Base-by-base conservation (phyloP, 2,797 vertebrate genomes). In the Diceros bicornis region DNA sequence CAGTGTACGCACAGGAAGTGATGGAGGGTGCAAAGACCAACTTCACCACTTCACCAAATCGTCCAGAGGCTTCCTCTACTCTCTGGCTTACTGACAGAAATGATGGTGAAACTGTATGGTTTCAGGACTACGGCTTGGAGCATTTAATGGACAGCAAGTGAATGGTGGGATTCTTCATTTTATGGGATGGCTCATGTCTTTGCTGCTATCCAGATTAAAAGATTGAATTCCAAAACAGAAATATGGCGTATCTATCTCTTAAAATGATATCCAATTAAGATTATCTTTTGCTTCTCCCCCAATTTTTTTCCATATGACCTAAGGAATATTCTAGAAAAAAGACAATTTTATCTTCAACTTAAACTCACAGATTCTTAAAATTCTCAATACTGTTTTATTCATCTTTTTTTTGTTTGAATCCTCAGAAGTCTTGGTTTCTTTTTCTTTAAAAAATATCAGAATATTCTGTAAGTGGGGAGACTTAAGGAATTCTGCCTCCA, bases 391-490 rank as follows among this genome's bases (percentile, higher is more conserved):
- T 47, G 7, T 34, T 74, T 62, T 79, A 52, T 59, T 74, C 66
- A 32, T 92, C 29, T 79, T 79, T 64, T 72, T 52, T 52, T 52
- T 47, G 7, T 69, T 34, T 88, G 21, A 74, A 27, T 66, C 77
- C 50, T 74, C 34, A 85, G 34, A 83, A 44, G 34, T 81, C 47
- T 85, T 96, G 27, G 6, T 92, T 96, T 62, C 8, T 50, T 95
- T 77, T 92, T 85, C 62, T 37, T 50, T 52, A n/a, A 77, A 79
- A 71, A 89, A 50, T 8, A 59, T 87, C 4, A 83, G 66, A 81
- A 88, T 71, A 55, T 78, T 85, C 18, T 85, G 0, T 50, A 88
- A 72, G 1, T 88, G 9, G 20, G 55, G 25, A 92, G 27, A 90
- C 9, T 83, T 71, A 44, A 86, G 44, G 27, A 89, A 44, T 41